These are phyloP conservation scores for Exephanes ischioxanthus DNA, from an alignment of 2,888 invertebrate species.

Conservation along the genomic window DNA sequence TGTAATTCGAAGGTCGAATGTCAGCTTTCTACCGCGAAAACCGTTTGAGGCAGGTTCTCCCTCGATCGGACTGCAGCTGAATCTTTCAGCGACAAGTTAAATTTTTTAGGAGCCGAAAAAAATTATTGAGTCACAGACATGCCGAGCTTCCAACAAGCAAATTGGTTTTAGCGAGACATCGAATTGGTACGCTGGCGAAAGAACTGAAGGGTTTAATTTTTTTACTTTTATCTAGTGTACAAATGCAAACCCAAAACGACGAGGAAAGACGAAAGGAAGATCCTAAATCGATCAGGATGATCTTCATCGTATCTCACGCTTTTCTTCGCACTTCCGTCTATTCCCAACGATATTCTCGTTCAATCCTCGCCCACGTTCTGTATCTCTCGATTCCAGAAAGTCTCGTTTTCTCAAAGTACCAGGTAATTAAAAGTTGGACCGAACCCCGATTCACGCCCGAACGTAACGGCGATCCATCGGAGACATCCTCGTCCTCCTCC, in stretches of 20 bases:
- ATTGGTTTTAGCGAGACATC: background rate
- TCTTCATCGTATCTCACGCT: background rate
- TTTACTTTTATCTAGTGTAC: background rate
- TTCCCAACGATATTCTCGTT: background rate
- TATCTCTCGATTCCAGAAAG: constrained; percentile 25
- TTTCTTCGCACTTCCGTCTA: background rate
- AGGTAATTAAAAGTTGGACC: constrained; percentile 75
- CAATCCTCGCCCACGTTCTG: constrained; percentile 18
- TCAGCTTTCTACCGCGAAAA: background rate
- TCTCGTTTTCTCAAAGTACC: constrained; percentile 69
- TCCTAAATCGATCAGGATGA: background rate
- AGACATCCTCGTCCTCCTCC: constrained; percentile 10
- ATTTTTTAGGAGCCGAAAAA: background rate
- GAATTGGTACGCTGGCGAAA: background rate
- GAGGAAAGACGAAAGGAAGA: background rate
- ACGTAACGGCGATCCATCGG: constrained; percentile 43
- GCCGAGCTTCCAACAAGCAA: background rate
- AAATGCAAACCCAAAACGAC: no score
- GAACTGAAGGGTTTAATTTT: no score
- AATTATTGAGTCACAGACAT: background rate
- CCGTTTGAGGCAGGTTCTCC: background rate
- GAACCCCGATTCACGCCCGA: constrained; percentile 73
- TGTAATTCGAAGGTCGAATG: constrained; percentile 4
- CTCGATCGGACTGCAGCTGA: background rate
- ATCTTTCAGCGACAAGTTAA: background rate